A percentile compares a stretch with the other conserved stretches of the same genome.
Evolutionary conservation across 2,888 invertebrate genomes (phyloP).

Genomic region (Belgica antarctica): DNA sequence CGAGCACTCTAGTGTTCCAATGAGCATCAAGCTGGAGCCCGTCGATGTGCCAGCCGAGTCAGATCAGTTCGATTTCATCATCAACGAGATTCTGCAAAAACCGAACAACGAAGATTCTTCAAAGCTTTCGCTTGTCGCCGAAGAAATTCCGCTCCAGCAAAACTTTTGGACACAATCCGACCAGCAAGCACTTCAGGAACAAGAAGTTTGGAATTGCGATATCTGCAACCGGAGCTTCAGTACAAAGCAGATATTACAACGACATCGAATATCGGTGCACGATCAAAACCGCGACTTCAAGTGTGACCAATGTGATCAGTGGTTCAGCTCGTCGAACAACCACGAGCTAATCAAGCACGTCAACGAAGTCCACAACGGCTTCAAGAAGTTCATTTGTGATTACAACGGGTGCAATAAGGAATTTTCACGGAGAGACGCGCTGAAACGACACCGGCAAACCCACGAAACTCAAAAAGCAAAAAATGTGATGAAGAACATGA

Average conservation of each 20-base stretch:
- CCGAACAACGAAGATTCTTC: neutral
- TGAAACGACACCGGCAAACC: slow-evolving; percentile 30
- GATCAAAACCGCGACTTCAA: slow-evolving; percentile 40
- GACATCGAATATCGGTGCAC: slow-evolving; percentile 31
- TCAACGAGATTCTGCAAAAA: slow-evolving; percentile 36
- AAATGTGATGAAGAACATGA: neutral
- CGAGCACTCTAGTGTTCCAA: slow-evolving; percentile 26
- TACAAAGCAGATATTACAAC: slow-evolving; percentile 38
- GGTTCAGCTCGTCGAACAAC: slow-evolving; percentile 34
- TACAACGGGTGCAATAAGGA: slow-evolving; percentile 33
- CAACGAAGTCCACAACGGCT: slow-evolving; percentile 40
- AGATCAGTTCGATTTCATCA: slow-evolving; percentile 42
- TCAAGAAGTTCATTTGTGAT: slow-evolving; percentile 41
- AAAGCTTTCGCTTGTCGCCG: slow-evolving; percentile 35
- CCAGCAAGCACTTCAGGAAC: slow-evolving; percentile 17
- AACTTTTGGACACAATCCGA: slow-evolving; percentile 42
- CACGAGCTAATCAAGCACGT: slow-evolving; percentile 41
- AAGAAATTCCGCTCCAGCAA: slow-evolving; percentile 36
- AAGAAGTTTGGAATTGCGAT: slow-evolving; percentile 32
- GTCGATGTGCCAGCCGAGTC: slow-evolving; percentile 14
- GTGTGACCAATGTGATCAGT: slow-evolving; percentile 36
- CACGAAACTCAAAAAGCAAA: slow-evolving; percentile 11
- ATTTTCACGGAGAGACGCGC: slow-evolving; percentile 37
- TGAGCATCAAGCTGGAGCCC: slow-evolving; percentile 35
- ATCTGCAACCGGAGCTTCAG: slow-evolving; percentile 34